Base-by-base conservation (phyloP, 2,113 vertebrate species). In the Pluvianellus socialis region DNA sequence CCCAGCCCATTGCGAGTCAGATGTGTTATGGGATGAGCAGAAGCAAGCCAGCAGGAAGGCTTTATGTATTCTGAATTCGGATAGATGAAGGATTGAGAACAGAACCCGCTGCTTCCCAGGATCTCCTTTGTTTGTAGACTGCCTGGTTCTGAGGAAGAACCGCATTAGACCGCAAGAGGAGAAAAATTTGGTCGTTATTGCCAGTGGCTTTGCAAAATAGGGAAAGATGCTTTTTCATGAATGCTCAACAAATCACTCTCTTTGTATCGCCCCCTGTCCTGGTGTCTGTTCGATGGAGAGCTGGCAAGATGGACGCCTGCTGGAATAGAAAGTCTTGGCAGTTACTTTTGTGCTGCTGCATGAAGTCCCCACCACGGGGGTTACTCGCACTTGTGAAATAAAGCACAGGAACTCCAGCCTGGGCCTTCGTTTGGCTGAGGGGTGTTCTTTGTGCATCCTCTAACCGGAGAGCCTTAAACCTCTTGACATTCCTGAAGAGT, bases 221-320 rank as follows among this genome's bases (percentile, higher is more conserved):
- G 9, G 15, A 4, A 30, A 16, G 24, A 4, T 23, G 0, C 9
- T 12, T 42, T 22, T 40, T 65, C 7, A 16, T 45, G 14, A 35
- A 26, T 2, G 12, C 3, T 67, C 40, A 16, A 3, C 3, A 42
- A 10, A 6, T 65, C 38, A 1, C 32, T 32, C 16, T 30, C 12
- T 44, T 23, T 28, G 28, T 23, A 2, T 17, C 47, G 33, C 42
- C 17, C 24, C 14, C 30, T 18, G 13, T 30, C 35, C 62, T 0
- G 1, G 19, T 44, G 9, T 19, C 3, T 2, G 0, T 12, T 22
- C 2, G 13, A 21, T 33, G 42, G 19, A 14, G 32, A 63, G 38
- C 56, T 86, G 88, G 14, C 22, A 22, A 0, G 2, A 7, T 8
- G 52, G 14, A 30, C 4, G 1, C 42, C 42, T 11, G 21, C 2